Conservation (phyloP, 1,140 invertebrate species). For the Lepidurus couesii region DNA sequence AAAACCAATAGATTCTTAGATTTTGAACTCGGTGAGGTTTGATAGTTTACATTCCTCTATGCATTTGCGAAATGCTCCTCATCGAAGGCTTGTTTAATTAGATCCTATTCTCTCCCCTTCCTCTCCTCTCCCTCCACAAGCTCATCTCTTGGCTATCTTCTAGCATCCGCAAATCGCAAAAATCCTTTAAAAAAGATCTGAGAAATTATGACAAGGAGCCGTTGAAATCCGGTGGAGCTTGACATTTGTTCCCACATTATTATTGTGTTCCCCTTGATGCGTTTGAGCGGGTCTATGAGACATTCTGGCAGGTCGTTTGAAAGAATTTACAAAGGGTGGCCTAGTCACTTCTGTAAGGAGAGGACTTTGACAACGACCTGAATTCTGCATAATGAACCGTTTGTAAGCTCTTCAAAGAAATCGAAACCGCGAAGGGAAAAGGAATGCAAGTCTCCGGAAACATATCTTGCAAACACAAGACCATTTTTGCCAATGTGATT, state of each 20-base stretch:
- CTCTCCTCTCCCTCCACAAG: too few relatives aligned
- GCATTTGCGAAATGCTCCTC: not conserved
- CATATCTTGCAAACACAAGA: conserved; percentile 16
- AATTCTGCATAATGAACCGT: not conserved
- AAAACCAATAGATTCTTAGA: not conserved
- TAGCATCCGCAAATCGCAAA: too few relatives aligned
- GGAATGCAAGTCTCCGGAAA: not conserved
- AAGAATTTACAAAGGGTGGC: not conserved
- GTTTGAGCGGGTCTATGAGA: not conserved
- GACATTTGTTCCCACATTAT: too few relatives aligned
- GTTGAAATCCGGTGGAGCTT: too few relatives aligned
- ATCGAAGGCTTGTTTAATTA: not conserved
- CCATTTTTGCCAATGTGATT: conserved; percentile 9
- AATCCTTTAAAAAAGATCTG: too few relatives aligned
- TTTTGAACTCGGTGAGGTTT: not conserved
- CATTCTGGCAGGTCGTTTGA: not conserved
- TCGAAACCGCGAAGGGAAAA: not conserved
- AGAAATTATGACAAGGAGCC: too few relatives aligned
- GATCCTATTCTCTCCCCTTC: too few relatives aligned
- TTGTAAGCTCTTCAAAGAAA: not conserved
- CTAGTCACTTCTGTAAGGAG: conserved; percentile 12
- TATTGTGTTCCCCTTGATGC: not conserved
- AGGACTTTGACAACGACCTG: not conserved
- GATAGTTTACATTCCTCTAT: conserved; percentile 15
- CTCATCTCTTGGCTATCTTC: too few relatives aligned